These are phyloP conservation scores for Muscicapa striata DNA, from an alignment of 2,797 vertebrate genomes.

Conservation along the genomic window DNA sequence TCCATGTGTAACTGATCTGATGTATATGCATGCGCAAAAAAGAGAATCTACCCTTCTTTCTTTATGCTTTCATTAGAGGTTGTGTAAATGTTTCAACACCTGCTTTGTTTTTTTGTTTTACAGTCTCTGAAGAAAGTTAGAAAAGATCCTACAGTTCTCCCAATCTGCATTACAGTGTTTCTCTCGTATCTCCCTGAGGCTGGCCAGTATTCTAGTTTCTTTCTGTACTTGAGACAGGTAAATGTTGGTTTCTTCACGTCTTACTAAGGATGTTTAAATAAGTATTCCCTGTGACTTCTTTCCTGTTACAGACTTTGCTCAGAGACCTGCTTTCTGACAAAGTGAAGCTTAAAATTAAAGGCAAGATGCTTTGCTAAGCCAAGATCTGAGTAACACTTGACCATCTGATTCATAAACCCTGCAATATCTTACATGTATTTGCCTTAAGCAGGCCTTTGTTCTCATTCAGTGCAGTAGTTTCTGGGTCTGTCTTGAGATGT, in stretches of 20 bases:
- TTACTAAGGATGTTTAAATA: not conserved
- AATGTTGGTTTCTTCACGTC: not conserved
- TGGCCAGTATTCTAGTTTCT: constrained; percentile 97
- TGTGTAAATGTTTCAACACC: not conserved
- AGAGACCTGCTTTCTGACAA: not conserved
- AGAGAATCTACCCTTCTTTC: not conserved
- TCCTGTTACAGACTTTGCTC: not conserved
- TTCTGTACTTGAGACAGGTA: constrained; percentile 94
- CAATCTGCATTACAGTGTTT: constrained; percentile 93
- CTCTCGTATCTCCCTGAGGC: constrained; percentile 94
- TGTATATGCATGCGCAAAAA: not conserved
- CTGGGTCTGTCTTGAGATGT: not conserved
- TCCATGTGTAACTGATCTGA: not conserved
- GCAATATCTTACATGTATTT: not conserved
- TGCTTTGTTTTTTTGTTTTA: constrained; percentile 33
- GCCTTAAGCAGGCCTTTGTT: not conserved
- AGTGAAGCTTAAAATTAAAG: not conserved
- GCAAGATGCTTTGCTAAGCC: not conserved
- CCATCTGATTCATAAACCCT: not conserved
- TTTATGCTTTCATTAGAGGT: not conserved
- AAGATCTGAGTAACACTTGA: not conserved
- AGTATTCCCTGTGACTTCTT: not conserved
- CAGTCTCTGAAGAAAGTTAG: constrained; percentile 93
- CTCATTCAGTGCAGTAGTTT: not conserved
- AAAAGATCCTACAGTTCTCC: constrained; percentile 87